These are phyloP conservation scores for Bombus fervidus DNA, from an alignment of 1,140 invertebrate genomes.

Conservation along the genomic window DNA sequence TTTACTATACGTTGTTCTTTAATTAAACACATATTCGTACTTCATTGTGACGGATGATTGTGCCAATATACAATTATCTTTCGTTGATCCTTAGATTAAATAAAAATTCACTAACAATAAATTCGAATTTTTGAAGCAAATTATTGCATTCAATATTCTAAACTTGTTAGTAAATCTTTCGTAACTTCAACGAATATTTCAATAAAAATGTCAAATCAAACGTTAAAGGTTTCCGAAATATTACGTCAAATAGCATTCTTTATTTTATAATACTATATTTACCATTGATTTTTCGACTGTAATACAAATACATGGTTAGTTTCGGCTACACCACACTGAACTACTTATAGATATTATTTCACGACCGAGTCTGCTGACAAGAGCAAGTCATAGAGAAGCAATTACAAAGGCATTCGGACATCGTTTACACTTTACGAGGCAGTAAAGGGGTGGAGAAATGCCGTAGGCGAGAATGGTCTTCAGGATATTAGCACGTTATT, in stretches of 20 bases:
- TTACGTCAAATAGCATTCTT: too few relatives aligned
- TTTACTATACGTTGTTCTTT: neutral
- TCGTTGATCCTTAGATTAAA: too few relatives aligned
- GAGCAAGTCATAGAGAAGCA: constrained; percentile 61
- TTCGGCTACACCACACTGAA: neutral
- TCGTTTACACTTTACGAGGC: constrained; percentile 63
- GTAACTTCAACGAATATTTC: too few relatives aligned
- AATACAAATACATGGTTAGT: neutral
- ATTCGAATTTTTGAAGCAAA: neutral
- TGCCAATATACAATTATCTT: too few relatives aligned
- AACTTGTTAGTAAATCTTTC: neutral
- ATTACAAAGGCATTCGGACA: constrained; percentile 65
- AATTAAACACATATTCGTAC: too few relatives aligned
- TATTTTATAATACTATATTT: neutral
- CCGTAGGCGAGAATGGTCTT: constrained; percentile 75
- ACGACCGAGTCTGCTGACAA: constrained; percentile 51
- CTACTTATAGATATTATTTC: constrained; percentile 33
- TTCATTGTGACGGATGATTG: too few relatives aligned
- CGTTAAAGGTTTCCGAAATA: too few relatives aligned
- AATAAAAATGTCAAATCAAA: too few relatives aligned
- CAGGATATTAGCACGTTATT: constrained; percentile 79
- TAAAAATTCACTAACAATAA: too few relatives aligned
- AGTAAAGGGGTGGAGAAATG: constrained; percentile 55
- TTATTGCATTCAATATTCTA: neutral
- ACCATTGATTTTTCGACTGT: neutral